phyloP scores from a whole-genome alignment of 2,113 vertebrate species.

The Sylvia atricapilla region DNA sequence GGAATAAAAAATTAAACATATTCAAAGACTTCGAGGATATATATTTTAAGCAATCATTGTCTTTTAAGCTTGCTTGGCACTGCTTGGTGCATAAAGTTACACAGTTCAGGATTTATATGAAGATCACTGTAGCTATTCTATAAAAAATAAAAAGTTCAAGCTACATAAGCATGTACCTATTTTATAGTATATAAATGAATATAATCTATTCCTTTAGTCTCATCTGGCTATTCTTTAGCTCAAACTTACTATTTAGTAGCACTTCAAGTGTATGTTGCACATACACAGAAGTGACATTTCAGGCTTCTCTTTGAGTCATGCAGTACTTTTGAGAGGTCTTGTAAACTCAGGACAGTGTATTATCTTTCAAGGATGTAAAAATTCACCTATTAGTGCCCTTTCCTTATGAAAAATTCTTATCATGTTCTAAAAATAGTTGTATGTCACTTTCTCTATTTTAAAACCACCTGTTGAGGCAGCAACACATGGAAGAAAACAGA shows the following conservation, averaged over 20 bases:
- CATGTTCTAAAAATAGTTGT: not conserved
- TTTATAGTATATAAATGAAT: not conserved
- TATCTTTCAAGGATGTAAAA: not conserved
- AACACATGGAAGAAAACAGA: not conserved
- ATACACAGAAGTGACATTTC: not conserved
- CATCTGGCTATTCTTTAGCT: not conserved
- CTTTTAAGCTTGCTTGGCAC: not conserved
- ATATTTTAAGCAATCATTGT: not conserved
- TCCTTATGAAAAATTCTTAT: not conserved
- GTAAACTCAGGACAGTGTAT: not conserved
- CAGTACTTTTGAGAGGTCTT: not conserved
- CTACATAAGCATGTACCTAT: not conserved
- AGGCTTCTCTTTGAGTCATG: not conserved
- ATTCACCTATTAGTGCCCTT: not conserved
- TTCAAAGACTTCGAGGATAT: not conserved
- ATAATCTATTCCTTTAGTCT: not conserved
- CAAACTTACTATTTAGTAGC: not conserved
- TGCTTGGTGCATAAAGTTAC: not conserved
- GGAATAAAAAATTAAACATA: not conserved
- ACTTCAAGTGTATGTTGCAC: not conserved
- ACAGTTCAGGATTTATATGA: not conserved
- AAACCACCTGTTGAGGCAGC: not conserved
- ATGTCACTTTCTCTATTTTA: not conserved
- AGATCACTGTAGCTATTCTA: not conserved
- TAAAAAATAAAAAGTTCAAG: not conserved